phyloP scores from a whole-genome alignment of 2,888 invertebrate genomes.

The Vanessa cardui region DNA sequence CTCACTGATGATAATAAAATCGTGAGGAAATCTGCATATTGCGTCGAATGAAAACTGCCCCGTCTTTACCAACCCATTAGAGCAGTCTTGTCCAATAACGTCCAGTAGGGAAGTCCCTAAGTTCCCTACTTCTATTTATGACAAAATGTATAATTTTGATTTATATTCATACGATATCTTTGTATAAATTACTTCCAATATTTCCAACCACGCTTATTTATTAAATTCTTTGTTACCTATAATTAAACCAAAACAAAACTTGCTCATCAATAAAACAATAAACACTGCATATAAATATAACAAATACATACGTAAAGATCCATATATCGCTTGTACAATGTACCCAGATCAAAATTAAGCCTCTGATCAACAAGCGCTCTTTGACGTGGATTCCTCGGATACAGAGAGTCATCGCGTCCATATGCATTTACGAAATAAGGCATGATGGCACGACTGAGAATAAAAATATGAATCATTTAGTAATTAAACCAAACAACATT shows the following conservation, averaged over 20 bases:
- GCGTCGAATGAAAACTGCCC: too few species aligned
- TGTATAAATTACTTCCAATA: too few species aligned
- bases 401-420: slow-evolving; percentile 84
- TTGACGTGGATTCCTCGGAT: slow-evolving; percentile 84
- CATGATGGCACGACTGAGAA: slow-evolving; percentile 86
- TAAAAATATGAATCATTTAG: background rate
- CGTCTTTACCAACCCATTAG: too few species aligned
- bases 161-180: too few species aligned
- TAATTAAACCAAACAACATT: background rate
- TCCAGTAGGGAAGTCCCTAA: too few species aligned
- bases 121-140: too few species aligned
- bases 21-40: too few species aligned
- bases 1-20: too few species aligned
- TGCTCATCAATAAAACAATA: background rate
- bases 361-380: slow-evolving; percentile 85
- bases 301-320: slow-evolving; percentile 82
- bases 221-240: too few species aligned
- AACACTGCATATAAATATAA: background rate
- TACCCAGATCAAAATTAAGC: slow-evolving; percentile 84
- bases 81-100: too few species aligned
- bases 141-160: too few species aligned
- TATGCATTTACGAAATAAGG: slow-evolving; percentile 86
- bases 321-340: slow-evolving; percentile 77
- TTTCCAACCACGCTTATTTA: too few species aligned
- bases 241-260: background rate